phyloP scores from a whole-genome alignment of 2,888 invertebrate species.

The Pyrrhia umbra region DNA sequence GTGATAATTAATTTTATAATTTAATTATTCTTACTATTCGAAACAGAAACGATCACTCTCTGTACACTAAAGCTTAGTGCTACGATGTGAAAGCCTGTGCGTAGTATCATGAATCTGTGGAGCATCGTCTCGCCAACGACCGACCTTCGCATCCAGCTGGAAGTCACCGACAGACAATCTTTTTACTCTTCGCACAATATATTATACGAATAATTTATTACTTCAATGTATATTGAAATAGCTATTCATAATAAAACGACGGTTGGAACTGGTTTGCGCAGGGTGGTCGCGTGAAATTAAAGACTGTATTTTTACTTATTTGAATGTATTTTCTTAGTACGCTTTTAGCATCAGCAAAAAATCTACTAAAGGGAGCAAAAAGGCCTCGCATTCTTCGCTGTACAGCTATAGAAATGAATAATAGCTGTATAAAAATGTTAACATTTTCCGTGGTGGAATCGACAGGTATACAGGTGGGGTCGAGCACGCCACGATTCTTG shows the following conservation, averaged over 20 bases:
- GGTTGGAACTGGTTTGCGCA: conserved; percentile 53
- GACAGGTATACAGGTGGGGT: conserved; percentile 79
- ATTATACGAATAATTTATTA: conserved; percentile 62
- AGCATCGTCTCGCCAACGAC: conserved; percentile 52
- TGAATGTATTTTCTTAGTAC: conserved; percentile 46
- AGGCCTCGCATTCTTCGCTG: conserved; percentile 38
- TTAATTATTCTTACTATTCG: not conserved
- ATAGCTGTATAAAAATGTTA: conserved; percentile 47
- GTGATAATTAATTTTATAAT: not conserved
- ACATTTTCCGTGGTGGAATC: conserved; percentile 62
- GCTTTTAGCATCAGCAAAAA: conserved; percentile 31
- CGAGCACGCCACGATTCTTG: conserved; percentile 74
- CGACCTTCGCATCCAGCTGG: conserved; percentile 62
- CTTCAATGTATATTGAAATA: conserved; percentile 61
- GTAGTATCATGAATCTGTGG: conserved; percentile 22
- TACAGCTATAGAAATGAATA: conserved; percentile 44
- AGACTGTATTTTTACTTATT: conserved; percentile 47
- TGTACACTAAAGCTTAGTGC: conserved; percentile 1
- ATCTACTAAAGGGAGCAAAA: conserved; percentile 27
- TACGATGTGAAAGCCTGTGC: conserved; percentile 18
- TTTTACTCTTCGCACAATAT: conserved; percentile 50
- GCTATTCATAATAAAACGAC: conserved; percentile 57
- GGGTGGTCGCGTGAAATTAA: conserved; percentile 59
- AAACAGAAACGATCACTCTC: not conserved
- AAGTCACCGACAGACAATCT: conserved; percentile 48